Percentiles rank a stretch among this genome's conserved stretches.
These are phyloP conservation scores for Loris lydekkerianus DNA, from an alignment of 2,797 vertebrate species.

Conservation along the genomic window DNA sequence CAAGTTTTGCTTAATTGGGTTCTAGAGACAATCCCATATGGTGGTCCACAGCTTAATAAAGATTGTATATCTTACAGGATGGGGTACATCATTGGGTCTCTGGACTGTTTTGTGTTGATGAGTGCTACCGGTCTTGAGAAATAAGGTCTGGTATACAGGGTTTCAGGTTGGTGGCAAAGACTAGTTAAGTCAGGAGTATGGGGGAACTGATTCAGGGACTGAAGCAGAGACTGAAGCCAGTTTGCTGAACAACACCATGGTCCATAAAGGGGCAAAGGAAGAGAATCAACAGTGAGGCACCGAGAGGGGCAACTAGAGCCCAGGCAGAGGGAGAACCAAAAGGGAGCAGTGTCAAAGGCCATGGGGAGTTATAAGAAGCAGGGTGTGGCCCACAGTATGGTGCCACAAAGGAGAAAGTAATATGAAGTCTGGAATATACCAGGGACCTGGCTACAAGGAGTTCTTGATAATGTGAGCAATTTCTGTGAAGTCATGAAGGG, in stretches of 20 bases:
- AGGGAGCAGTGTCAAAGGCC: background rate
- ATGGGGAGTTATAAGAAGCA: constrained; percentile 39
- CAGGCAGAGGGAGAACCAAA: background rate
- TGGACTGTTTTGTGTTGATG: background rate
- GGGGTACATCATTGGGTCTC: background rate
- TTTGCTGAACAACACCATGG: background rate
- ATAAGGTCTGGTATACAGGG: background rate
- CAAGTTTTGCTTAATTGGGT: background rate
- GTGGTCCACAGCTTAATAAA: background rate
- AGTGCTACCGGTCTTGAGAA: background rate
- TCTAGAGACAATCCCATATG: background rate
- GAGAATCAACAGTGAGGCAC: background rate
- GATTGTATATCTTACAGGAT: background rate
- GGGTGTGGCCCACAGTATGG: background rate
- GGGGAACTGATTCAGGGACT: background rate
- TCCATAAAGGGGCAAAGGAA: background rate
- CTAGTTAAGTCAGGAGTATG: background rate
- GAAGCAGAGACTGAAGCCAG: background rate
- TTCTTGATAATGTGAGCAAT: background rate
- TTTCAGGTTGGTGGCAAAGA: background rate
- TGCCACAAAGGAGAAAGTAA: background rate
- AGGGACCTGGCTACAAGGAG: background rate
- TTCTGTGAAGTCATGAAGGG: background rate
- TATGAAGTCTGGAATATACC: background rate
- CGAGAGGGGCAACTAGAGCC: background rate